Percentiles rank a stretch among this genome's conserved stretches.
Conservation (phyloP, 2,113 vertebrate genomes). For the Morone saxatilis region DNA sequence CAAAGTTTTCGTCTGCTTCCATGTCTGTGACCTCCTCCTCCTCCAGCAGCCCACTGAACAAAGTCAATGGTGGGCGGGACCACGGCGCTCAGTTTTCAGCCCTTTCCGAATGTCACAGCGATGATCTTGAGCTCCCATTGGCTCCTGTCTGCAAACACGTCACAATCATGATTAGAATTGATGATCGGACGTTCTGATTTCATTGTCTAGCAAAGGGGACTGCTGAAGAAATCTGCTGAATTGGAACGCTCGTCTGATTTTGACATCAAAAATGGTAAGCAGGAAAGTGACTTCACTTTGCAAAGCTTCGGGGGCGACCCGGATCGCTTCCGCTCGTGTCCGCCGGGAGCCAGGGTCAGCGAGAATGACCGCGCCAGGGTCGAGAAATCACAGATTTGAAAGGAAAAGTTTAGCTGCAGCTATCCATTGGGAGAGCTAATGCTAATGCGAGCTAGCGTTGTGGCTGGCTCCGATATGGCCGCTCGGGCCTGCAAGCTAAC, state of each 20-base stretch:
- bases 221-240: slow-evolving; percentile 92
- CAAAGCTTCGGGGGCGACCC: background rate
- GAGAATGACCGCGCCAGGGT: slow-evolving; percentile 39
- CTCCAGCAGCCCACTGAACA: slow-evolving; percentile 67
- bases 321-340: background rate
- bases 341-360: slow-evolving; percentile 33
- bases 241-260: slow-evolving; percentile 85
- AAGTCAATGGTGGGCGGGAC: slow-evolving; percentile 85
- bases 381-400: slow-evolving; percentile 77
- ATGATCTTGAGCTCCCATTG: slow-evolving; percentile 90
- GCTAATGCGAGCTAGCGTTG: slow-evolving; percentile 70
- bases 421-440: slow-evolving; percentile 70
- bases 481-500: slow-evolving; percentile 76
- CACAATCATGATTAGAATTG: slow-evolving; percentile 99
- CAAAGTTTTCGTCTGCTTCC: slow-evolving; percentile 43
- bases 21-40: slow-evolving; percentile 74
- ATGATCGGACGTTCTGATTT: slow-evolving; percentile 98
- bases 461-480: slow-evolving; percentile 61
- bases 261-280: slow-evolving; percentile 82
- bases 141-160: slow-evolving; percentile 92
- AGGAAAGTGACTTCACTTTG: slow-evolving; percentile 46
- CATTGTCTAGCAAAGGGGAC: slow-evolving; percentile 95
- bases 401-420: slow-evolving; percentile 84
- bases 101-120: slow-evolving; percentile 77
- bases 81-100: slow-evolving; percentile 75